Conservation (phyloP, 2,113 vertebrate genomes). For the Aramus guarauna region DNA sequence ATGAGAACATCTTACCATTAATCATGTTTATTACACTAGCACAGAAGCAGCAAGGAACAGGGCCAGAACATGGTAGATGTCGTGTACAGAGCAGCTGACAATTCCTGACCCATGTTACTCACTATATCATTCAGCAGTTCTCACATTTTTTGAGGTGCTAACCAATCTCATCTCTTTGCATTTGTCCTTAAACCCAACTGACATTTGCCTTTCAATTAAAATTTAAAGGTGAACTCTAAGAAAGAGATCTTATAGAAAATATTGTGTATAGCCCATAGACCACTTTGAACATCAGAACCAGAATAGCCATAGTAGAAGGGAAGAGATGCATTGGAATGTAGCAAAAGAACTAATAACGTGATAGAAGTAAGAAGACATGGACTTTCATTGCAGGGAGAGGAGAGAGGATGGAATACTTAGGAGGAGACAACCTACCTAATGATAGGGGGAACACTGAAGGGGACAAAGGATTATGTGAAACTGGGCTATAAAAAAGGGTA, state of each 20-base stretch:
- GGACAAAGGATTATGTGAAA: not conserved
- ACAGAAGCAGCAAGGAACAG: not conserved
- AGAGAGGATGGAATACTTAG: not conserved
- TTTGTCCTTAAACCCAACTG: not conserved
- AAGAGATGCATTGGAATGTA: not conserved
- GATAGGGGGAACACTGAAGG: not conserved
- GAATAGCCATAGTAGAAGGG: not conserved
- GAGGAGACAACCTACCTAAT: not conserved
- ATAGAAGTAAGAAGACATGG: not conserved
- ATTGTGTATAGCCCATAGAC: not conserved
- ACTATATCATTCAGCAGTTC: rapidly evolving
- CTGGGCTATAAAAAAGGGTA: not conserved
- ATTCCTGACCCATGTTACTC: not conserved
- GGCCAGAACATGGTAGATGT: not conserved
- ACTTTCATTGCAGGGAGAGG: not conserved
- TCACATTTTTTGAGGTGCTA: rapidly evolving
- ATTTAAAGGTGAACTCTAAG: not conserved
- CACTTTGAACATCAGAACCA: not conserved
- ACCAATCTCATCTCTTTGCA: not conserved
- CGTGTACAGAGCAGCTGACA: not conserved
- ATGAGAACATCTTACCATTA: not conserved
- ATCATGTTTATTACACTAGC: not conserved
- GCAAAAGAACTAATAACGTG: not conserved
- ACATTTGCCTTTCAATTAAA: not conserved
- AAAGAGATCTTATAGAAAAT: not conserved